Evolutionary conservation across 2,797 vertebrate species (phyloP).

Genomic region (Enteromius fasciolatus): DNA sequence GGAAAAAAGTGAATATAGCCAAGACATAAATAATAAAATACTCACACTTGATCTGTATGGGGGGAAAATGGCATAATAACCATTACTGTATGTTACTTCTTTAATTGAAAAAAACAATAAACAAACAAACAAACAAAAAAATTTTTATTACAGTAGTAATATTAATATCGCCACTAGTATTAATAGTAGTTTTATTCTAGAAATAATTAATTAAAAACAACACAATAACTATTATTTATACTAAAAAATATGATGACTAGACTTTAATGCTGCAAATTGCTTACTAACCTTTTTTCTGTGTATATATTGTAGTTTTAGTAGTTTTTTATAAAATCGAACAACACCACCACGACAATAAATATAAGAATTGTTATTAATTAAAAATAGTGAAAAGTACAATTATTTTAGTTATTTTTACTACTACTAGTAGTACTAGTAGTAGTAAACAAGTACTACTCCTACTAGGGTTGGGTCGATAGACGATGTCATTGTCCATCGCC

Average conservation of each 20-base stretch:
- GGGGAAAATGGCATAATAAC: neutral
- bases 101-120: neutral
- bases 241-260: neutral
- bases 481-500: too few species aligned
- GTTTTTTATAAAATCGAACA: too few species aligned
- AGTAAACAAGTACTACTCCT: too few species aligned
- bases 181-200: neutral
- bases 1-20: neutral
- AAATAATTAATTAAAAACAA: neutral
- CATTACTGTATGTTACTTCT: neutral
- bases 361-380: too few species aligned
- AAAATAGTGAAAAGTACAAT: neutral
- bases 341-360: too few species aligned
- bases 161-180: neutral
- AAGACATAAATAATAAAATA: neutral
- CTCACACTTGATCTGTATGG: neutral
- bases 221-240: neutral
- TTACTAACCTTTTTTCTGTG: neutral
- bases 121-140: too few species aligned
- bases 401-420: neutral
- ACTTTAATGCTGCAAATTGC: neutral
- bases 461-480: too few species aligned
- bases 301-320: neutral
- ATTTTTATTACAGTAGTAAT: too few species aligned
- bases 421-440: too few species aligned